phyloP scores from a whole-genome alignment of 2,888 invertebrate species.

The Pollenia labialis region DNA sequence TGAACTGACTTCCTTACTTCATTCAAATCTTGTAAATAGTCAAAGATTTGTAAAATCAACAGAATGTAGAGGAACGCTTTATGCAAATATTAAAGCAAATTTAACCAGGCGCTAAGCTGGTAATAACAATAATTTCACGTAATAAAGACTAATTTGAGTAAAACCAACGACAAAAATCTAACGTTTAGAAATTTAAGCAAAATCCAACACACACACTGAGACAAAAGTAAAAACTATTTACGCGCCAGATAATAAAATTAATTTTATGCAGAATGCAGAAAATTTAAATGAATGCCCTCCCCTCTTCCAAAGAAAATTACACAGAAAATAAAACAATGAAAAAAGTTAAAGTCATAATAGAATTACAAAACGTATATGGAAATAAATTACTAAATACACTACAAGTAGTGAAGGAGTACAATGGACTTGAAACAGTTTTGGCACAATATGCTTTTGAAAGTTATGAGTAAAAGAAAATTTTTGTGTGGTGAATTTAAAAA shows the following conservation, averaged over 20 bases:
- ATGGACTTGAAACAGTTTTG: too few relatives aligned
- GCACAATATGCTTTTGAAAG: background rate
- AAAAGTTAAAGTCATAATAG: constrained; percentile 28
- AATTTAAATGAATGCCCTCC: constrained; percentile 74
- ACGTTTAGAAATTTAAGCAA: constrained; percentile 33
- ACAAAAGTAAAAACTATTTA: constrained; percentile 74
- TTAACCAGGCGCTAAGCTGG: constrained; percentile 71
- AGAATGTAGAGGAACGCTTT: background rate
- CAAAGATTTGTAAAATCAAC: constrained; percentile 18
- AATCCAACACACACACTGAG: background rate
- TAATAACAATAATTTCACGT: constrained; percentile 66
- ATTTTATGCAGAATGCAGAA: constrained; percentile 80
- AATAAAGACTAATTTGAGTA: constrained; percentile 69
- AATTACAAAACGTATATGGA: constrained; percentile 37
- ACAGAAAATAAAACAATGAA: constrained; percentile 25
- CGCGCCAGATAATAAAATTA: constrained; percentile 80
- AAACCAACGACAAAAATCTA: constrained; percentile 43
- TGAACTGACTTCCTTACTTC: constrained; percentile 61
- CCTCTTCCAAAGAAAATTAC: constrained; percentile 46
- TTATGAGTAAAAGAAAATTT: too few relatives aligned
- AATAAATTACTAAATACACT: constrained; percentile 32
- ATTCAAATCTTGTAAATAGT: constrained; percentile 32
- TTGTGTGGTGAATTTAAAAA: too few relatives aligned
- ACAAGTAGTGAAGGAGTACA: background rate
- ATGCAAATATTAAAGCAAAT: constrained; percentile 56